These are phyloP conservation scores for Chelidonichthys spinosus DNA, from an alignment of 2,797 vertebrate species.

Conservation along the genomic window DNA sequence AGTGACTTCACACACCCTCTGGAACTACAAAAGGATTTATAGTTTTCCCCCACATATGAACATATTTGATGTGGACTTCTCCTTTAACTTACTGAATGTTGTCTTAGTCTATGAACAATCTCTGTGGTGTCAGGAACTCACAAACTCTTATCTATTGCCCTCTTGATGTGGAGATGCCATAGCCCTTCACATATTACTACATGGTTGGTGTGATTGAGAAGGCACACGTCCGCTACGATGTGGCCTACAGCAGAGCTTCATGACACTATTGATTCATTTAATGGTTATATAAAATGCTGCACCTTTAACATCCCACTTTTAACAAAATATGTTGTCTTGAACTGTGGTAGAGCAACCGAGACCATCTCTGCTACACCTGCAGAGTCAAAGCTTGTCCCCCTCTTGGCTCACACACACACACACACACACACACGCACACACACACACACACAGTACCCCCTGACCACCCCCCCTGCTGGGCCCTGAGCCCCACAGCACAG, in stretches of 20 bases:
- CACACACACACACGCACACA: slow-evolving; percentile 18
- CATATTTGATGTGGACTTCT: neutral
- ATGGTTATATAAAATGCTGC: slow-evolving; percentile 22
- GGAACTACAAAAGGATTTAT: neutral
- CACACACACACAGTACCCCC: slow-evolving; percentile 34
- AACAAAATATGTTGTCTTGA: slow-evolving; percentile 28
- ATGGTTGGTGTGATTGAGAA: neutral
- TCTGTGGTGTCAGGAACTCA: neutral
- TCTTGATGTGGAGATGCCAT: neutral
- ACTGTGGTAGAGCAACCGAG: slow-evolving; percentile 17
- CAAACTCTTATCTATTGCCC: neutral
- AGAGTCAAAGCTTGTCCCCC: slow-evolving; percentile 37
- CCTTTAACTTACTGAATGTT: neutral
- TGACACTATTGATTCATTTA: neutral
- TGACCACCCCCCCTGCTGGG: slow-evolving; percentile 62
- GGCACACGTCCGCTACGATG: neutral
- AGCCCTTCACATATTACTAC: neutral
- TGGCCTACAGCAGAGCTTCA: neutral
- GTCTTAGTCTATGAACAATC: neutral
- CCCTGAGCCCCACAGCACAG: slow-evolving; percentile 66
- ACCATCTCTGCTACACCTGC: slow-evolving; percentile 43
- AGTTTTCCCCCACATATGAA: neutral
- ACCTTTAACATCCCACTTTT: slow-evolving; percentile 14
- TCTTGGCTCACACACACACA: slow-evolving; percentile 5
- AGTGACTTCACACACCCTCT: neutral